A percentile compares a stretch with the other conserved stretches of the same genome.
These are phyloP conservation scores for Sylvilagus bachmani DNA, from an alignment of 2,113 vertebrate genomes.

Conservation along the genomic window DNA sequence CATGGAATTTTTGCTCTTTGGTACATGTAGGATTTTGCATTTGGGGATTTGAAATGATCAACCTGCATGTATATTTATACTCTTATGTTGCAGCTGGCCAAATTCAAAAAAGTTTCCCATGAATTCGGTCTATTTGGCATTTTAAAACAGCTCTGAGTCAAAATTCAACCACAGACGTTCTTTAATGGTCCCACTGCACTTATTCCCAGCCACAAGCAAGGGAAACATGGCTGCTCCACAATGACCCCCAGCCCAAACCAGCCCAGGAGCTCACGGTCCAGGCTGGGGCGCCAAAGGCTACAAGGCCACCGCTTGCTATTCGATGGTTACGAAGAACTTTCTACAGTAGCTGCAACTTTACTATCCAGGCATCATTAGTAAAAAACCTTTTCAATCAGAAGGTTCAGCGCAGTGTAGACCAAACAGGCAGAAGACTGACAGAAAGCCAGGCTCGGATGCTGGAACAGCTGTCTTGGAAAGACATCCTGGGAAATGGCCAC, in stretches of 20 bases:
- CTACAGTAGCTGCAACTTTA: not conserved
- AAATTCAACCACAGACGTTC: slow-evolving; percentile 68
- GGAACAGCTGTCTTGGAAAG: slow-evolving; percentile 52
- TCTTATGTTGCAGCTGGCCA: slow-evolving; percentile 14
- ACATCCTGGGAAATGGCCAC: not conserved
- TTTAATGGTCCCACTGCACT: slow-evolving; percentile 1
- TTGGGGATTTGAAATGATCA: not conserved
- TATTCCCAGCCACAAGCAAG: slow-evolving; percentile 42
- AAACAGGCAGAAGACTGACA: not conserved
- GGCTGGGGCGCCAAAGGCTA: rapidly evolving
- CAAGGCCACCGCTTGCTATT: not conserved
- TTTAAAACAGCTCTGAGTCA: slow-evolving; percentile 65
- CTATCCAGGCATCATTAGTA: slow-evolving; percentile 11
- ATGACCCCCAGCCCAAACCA: not conserved
- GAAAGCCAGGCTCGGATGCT: slow-evolving; percentile 24
- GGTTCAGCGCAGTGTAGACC: not conserved
- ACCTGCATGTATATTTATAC: rapidly evolving
- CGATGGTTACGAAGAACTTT: not conserved
- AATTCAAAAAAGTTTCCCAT: slow-evolving; percentile 58
- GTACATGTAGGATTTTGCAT: not conserved
- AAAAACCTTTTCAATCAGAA: slow-evolving; percentile 45
- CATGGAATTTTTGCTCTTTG: not conserved
- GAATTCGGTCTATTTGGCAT: slow-evolving; percentile 54
- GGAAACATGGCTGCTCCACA: slow-evolving; percentile 23
- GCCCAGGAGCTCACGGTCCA: not conserved